Evolutionary conservation across 2,113 vertebrate species (phyloP), one percentile per base, ranked within the genome.

Genomic region (Labeo catla): DNA sequence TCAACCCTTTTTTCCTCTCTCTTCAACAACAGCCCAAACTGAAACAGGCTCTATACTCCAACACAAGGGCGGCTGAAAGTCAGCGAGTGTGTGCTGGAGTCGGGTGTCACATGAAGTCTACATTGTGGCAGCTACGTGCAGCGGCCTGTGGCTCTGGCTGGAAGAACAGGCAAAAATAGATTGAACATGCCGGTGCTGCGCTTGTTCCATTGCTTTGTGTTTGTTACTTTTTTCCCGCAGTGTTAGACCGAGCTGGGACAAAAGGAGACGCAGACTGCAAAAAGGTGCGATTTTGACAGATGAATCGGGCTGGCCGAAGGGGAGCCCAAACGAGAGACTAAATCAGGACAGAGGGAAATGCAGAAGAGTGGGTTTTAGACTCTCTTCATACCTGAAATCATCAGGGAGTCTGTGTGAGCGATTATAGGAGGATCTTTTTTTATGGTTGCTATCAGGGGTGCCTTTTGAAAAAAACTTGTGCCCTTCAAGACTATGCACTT

Each of bases 61-160:
- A 52, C 66, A 87, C 83, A 90, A 90, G 87, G 87, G 19, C 87
- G 72, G 36, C 36, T 90, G 87, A 90, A 90, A 90, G 89, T 90
- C 89, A 85, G 85, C 12, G 59, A 34, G 72, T 47, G 63, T 73
- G 85, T 68, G 85, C 83, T 23, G 81, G 80, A 84, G 72, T 76
- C 54, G 73, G 79, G 80, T 88, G 89, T 88, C 89, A 88, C 87
- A 87, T 83, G 87, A 86, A 85, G 89, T 90, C 84, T 88, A 80
- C 83, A 80, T 83, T 63, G 85, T 85, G 89, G 89, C 89, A 88
- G 89, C 84, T 87, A 83, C 45, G 80, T 66, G 76, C 82, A 16
- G 66, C 84, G 82, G 85, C 87, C 89, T 76, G 68, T 90, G 89
- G 89, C 89, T 85, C 78, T 83, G 78, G 80, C 76, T 83, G 63